phyloP scores from a whole-genome alignment of 2,113 vertebrate genomes.

The rabbit (Oryctolagus cuniculus) region DNA sequence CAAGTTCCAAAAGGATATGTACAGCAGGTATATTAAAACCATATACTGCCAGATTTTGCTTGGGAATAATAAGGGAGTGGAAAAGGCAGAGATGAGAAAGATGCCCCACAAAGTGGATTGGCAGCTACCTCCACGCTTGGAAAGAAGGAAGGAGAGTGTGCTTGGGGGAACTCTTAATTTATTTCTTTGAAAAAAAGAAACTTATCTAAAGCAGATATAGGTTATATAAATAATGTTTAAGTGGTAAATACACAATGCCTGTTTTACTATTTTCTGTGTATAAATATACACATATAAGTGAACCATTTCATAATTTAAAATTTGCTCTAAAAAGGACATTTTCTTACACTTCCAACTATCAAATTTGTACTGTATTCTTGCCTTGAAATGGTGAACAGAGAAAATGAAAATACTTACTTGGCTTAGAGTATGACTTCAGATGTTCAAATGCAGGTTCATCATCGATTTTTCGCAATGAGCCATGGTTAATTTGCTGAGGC shows the following conservation, averaged over 20 bases:
- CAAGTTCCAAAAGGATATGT: neutral
- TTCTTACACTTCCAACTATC: constrained; percentile 23
- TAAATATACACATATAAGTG: neutral
- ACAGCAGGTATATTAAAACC: neutral
- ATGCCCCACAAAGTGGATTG: neutral
- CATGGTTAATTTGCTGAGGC: accelerated
- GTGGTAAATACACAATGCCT: neutral
- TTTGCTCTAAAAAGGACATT: neutral
- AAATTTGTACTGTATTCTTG: neutral
- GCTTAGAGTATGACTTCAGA: accelerated
- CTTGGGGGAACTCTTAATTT: neutral
- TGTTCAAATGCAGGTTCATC: accelerated
- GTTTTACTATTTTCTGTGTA: neutral
- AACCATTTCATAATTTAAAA: constrained; percentile 20
- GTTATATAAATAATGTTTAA: constrained; percentile 1
- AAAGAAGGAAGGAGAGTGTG: too few relatives aligned
- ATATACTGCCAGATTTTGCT: neutral
- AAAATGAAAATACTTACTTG: neutral
- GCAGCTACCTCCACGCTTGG: too few relatives aligned
- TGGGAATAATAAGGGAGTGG: too few relatives aligned
- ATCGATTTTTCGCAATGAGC: neutral
- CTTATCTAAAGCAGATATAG: neutral
- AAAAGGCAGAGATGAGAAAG: neutral
- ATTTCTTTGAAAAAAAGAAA: constrained; percentile 29
- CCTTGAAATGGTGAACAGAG: neutral